Base-by-base conservation (phyloP, 2,113 vertebrate species). In the Boulengeromyrus knoepffleri region DNA sequence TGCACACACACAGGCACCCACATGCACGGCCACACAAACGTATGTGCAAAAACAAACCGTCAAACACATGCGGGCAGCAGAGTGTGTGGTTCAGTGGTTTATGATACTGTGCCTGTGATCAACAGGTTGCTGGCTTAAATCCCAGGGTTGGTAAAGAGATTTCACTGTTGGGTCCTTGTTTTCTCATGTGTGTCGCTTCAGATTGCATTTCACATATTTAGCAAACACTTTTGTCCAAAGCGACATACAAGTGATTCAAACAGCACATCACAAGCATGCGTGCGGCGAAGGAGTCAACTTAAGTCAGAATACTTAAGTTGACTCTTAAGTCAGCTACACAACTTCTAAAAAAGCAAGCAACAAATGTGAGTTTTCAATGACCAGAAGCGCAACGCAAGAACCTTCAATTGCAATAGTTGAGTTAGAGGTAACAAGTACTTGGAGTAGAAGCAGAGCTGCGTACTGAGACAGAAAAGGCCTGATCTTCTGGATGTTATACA, bases 1-100 rank as follows among this genome's bases (percentile, higher is more conserved):
- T 89, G 89, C 66, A 89, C 80, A 86, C 90, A 89, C 91, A 89
- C 90, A 86, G 89, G 88, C 85, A 90, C 90, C 42, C 56, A n/a
- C 19, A 56, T 24, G 53, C 53, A 24, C 53, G 19, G 19, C 53
- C 53, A 56, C 53, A 56, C 53, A 56, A 1, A 24, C 53, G 1
- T 2, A 87, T 39, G 4, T 88, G 77, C 85, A 52, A 52, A 52
- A 52, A 45, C 84, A 89, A 50, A 19, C 89, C 70, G 88, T 85
- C 2, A 36, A 36, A 74, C 27, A 74, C 66, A 31, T 15, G 66
- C 21, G 8, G 6, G 58, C 9, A 27, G 6, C 58, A 8, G 58
- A 66, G 24, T 1, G 0, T 52, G 13, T 52, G 50, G 13, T 4
- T 52, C 50, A 24, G 21, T n/a, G 56, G 21, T 24, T 66, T 66